Evolutionary conservation across 2,113 vertebrate species (phyloP), one percentile per base, ranked within the genome.

Genomic region (Rhizomys pruinosus): DNA sequence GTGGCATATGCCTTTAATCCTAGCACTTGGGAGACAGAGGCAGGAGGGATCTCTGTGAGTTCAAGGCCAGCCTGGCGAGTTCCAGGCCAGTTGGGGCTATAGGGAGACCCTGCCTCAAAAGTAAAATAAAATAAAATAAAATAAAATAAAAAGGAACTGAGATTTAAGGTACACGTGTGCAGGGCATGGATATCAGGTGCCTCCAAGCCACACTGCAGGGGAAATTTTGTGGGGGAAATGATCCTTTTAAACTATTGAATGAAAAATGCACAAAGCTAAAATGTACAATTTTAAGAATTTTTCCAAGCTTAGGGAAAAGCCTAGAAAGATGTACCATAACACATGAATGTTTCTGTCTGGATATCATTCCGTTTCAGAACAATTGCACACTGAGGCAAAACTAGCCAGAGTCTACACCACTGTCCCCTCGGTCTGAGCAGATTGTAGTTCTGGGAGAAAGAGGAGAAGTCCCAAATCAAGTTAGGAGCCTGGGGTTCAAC

Each of bases 391-490:
- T 7, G 23, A 88, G 73, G 34, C 32, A 20, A 6, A 92, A 88
- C 10, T n/a, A n/a, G n/a, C n/a, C 27, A 2, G 16, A 66, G 16
- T 37, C 9, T 7, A 15, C 57, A 68, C n/a, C 3, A 6, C 1
- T 0, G 22, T n/a, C 80, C 29, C 16, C 2, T 4, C 0, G 5
- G 47, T 57, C 29, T 32, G 59, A 57, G n/a, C 32, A 0, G 32
- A 19, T 5, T 7, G 17, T 61, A 47, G 34, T 4, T 25, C 0
- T 0, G 4, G 29, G 47, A 39, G 37, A 29, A 11, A 34, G 32
- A 34, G 20, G n/a, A n/a, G n/a, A n/a, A 64, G 44, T 22, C 27
- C n/a, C 0, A 0, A 55, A 5, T 44, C 25, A 0, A 0, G 5
- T 27, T 23, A 9, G 3, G 55, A 52, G 66, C 44, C 29, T n/a